Evolutionary conservation across 1,140 invertebrate genomes (phyloP).

Genomic region (Papilio dardanus): DNA sequence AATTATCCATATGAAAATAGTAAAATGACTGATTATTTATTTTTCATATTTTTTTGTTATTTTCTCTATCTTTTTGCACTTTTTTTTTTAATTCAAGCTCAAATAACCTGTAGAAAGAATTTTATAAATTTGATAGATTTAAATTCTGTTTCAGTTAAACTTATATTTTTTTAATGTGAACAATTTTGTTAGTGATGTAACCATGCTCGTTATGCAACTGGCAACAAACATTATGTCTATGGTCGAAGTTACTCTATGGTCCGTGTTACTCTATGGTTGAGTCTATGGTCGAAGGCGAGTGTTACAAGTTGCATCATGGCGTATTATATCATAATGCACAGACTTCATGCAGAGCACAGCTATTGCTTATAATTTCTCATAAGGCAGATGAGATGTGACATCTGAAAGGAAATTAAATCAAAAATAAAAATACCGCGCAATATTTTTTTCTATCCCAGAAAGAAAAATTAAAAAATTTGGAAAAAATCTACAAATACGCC

Average conservation of each 20-base stretch:
- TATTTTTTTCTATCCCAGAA: slow-evolving; percentile 8
- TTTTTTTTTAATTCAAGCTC: slow-evolving; percentile 35
- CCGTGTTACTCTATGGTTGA: background rate
- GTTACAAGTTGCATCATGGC: slow-evolving; percentile 50
- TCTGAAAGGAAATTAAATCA: slow-evolving; percentile 90
- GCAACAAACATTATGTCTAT: slow-evolving; percentile 39
- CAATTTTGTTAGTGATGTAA: slow-evolving; percentile 51
- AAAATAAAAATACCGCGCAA: slow-evolving; percentile 62
- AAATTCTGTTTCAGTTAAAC: background rate
- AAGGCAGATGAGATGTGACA: slow-evolving; percentile 93
- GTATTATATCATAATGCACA: slow-evolving; percentile 52
- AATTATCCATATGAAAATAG: slow-evolving; percentile 33
- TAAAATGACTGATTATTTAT: slow-evolving; percentile 9
- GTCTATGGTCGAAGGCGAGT: slow-evolving; percentile 16
- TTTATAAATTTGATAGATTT: background rate
- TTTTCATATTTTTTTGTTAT: slow-evolving; percentile 14
- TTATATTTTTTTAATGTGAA: slow-evolving; percentile 34
- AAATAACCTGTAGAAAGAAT: slow-evolving; percentile 12
- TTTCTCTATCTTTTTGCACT: slow-evolving; percentile 37
- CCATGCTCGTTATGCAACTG: slow-evolving; percentile 55
- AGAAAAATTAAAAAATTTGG: slow-evolving; percentile 29
- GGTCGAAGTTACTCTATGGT: background rate
- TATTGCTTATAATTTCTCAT: slow-evolving; percentile 92
- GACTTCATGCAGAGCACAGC: slow-evolving; percentile 78
- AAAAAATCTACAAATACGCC: background rate